A percentile compares a stretch with the other conserved stretches of the same genome.
These are phyloP conservation scores for Ectemnius lituratus DNA, from an alignment of 2,888 invertebrate species.

Conservation along the genomic window DNA sequence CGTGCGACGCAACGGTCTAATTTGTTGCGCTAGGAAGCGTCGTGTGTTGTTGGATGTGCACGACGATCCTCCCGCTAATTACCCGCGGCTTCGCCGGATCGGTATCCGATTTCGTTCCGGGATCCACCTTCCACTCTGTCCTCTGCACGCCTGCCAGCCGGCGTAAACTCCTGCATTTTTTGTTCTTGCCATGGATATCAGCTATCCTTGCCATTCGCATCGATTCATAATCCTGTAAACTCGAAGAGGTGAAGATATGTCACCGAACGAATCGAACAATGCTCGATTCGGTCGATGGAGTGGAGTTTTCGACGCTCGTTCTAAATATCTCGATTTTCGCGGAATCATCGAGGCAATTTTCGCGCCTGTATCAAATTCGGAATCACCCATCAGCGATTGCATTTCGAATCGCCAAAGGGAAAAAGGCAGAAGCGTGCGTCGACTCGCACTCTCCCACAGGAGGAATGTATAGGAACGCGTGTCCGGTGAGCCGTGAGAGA, in stretches of 20 bases:
- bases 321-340: slow-evolving; percentile 5
- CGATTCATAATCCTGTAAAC: no score
- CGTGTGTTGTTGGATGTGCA: slow-evolving; percentile 32
- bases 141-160: not conserved
- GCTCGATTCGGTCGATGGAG: not conserved
- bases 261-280: no score
- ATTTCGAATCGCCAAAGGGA: not conserved
- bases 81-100: slow-evolving; percentile 54
- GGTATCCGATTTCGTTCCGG: slow-evolving; percentile 56
- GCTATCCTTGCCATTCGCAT: no score
- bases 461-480: no score
- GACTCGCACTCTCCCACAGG: no score
- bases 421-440: no score
- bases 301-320: not conserved
- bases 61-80: slow-evolving; percentile 58
- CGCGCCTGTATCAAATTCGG: not conserved
- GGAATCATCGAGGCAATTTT: slow-evolving; percentile 10
- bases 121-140: slow-evolving; percentile 19
- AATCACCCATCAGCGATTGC: not conserved
- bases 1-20: slow-evolving; percentile 60
- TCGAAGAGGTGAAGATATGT: no score
- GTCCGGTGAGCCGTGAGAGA: no score
- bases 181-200: not conserved
- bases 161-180: not conserved
- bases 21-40: slow-evolving; percentile 62